Percentiles rank a stretch among this genome's conserved stretches.
Evolutionary conservation across 2,888 invertebrate genomes (phyloP).

Genomic region (Agrypnus murinus): DNA sequence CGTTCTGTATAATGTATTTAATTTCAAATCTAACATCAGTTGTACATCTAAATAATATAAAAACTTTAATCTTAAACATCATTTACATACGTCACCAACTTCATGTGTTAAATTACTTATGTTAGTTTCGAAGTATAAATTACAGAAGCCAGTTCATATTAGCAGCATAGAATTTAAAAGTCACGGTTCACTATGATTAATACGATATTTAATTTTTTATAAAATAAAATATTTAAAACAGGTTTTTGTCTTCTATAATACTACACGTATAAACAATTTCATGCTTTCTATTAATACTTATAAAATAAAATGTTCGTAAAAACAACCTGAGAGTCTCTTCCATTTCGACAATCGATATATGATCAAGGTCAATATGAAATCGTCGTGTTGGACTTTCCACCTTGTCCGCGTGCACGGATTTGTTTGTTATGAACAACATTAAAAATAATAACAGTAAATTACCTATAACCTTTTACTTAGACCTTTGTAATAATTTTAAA

Average conservation of each 20-base stretch:
- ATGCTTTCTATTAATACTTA: not conserved
- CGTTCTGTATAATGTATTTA: too few relatives aligned
- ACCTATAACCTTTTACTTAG: too few relatives aligned
- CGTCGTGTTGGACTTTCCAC: slow-evolving; percentile 21
- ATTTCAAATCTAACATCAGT: too few relatives aligned
- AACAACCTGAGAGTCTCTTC: slow-evolving; percentile 8
- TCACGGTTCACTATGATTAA: slow-evolving; percentile 32
- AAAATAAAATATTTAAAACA: slow-evolving; percentile 5
- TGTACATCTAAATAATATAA: too few relatives aligned
- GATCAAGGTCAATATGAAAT: slow-evolving; percentile 24
- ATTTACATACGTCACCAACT: not conserved
- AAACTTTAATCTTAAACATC: too few relatives aligned
- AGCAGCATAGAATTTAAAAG: slow-evolving; percentile 28
- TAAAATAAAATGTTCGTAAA: slow-evolving; percentile 11
- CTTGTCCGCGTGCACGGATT: not conserved
- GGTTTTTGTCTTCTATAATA: slow-evolving; percentile 18
- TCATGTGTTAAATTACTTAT: slow-evolving; percentile 22
- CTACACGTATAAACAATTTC: slow-evolving; percentile 9
- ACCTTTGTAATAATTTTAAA: too few relatives aligned
- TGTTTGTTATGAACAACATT: slow-evolving; percentile 7
- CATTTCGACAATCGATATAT: slow-evolving; percentile 14
- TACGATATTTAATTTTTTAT: slow-evolving; percentile 23
- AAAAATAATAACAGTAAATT: too few relatives aligned
- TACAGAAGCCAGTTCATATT: slow-evolving; percentile 7
- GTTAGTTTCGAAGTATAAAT: slow-evolving; percentile 29